Conservation (phyloP, 1,140 invertebrate genomes). For the Drosophila saltans region DNA sequence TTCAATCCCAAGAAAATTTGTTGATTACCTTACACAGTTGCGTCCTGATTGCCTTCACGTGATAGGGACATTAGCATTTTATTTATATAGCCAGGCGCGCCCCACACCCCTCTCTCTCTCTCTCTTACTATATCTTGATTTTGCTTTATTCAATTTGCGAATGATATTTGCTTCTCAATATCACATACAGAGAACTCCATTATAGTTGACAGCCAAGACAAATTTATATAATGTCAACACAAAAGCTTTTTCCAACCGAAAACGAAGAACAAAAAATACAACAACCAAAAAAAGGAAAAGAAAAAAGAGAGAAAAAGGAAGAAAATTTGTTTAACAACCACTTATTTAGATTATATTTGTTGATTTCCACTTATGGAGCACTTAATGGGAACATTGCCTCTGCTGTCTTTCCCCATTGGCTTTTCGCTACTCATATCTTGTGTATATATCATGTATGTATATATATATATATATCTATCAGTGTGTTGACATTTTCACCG, state of each 20-base stretch:
- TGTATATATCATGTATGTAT: not conserved
- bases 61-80: slow-evolving; percentile 66
- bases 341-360: slow-evolving; percentile 81
- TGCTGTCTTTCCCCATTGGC: slow-evolving; percentile 7
- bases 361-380: slow-evolving; percentile 78
- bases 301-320: slow-evolving; percentile 21
- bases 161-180: slow-evolving; percentile 59
- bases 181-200: slow-evolving; percentile 51
- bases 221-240: slow-evolving; percentile 66
- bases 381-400: slow-evolving; percentile 59
- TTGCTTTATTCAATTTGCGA: slow-evolving; percentile 47
- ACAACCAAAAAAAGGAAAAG: slow-evolving; percentile 19
- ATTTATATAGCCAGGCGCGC: slow-evolving; percentile 34
- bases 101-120: slow-evolving; percentile 7
- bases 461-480: slow-evolving; percentile 1
- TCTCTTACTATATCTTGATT: not conserved
- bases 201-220: slow-evolving; percentile 75
- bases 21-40: slow-evolving; percentile 45
- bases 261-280: not conserved
- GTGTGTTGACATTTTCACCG: slow-evolving; percentile 26
- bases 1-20: slow-evolving; percentile 24
- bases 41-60: slow-evolving; percentile 54
- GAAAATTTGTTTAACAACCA: slow-evolving; percentile 74
- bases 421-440: slow-evolving; percentile 25
- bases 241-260: slow-evolving; percentile 1